Base-by-base conservation (phyloP, 2,113 vertebrate species). In the Indicator indicator region DNA sequence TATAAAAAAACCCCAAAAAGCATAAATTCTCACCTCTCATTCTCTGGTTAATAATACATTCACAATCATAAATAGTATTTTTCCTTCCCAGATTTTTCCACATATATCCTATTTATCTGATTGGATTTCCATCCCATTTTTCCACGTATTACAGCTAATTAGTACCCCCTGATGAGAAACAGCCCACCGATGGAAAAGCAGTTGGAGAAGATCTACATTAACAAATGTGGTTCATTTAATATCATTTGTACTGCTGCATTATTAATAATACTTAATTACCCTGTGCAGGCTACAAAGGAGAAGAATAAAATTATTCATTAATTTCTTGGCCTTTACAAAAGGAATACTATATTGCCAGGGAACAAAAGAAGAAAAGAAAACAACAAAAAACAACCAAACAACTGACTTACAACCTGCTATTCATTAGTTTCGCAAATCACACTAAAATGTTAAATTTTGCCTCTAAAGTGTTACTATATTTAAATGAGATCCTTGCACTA, bases 151-250 rank as follows among this genome's bases (percentile, higher is more conserved):
- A 98, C 85, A 97, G 96, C 97, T 98, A 98, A 98, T 98, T 98
- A 98, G 97, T 96, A 97, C 97, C 97, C 98, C 98, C 97, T 97
- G 97, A 98, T 97, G 98, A 97, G 98, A 98, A 97, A 97, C 95
- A 98, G 98, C 95, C 97, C 96, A 98, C 97, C 94, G 95, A 98
- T 97, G 92, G 97, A 98, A 97, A 98, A 98, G 97, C 97, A 98
- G 97, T 98, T 97, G 98, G 98, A 98, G 98, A 98, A 98, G 96
- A 98, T 98, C 98, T 98, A 98, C 97, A 96, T 98, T 98, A 98
- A 98, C 97, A 98, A 98, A 98, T 98, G 97, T 98, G 97, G 97
- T 98, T 98, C 98, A 98, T 98, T 98, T 98, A 98, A 98, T 98
- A 98, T 98, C 97, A 98, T 98, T 98, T 98, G 97, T 97, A 95